Percentiles rank a stretch among this genome's conserved stretches.
Evolutionary conservation across 2,888 invertebrate genomes (phyloP).

Genomic region (Pyrrhosoma nymphula): DNA sequence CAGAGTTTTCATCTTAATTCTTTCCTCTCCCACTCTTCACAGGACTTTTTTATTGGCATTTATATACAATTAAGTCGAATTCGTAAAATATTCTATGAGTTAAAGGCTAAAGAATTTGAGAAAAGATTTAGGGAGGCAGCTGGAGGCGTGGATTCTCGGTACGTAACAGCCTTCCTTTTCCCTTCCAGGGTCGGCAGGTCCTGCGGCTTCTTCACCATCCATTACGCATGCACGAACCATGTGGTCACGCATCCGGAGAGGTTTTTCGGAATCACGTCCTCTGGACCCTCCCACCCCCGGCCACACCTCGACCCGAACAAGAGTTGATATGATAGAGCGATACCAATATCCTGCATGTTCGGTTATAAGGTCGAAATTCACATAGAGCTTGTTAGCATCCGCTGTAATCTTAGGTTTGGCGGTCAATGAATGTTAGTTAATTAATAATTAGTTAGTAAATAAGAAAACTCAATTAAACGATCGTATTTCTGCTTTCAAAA

Average conservation of each 20-base stretch:
- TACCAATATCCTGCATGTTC: too few relatives aligned
- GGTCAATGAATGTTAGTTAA: too few relatives aligned
- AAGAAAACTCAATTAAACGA: too few relatives aligned
- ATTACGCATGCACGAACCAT: not conserved
- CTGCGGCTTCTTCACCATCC: not conserved
- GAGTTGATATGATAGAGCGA: not conserved
- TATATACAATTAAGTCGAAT: not conserved
- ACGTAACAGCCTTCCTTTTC: not conserved
- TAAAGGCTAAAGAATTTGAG: not conserved
- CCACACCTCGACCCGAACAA: not conserved
- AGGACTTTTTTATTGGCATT: not conserved
- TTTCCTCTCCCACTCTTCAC: too few relatives aligned
- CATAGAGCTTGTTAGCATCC: too few relatives aligned
- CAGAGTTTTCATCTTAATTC: too few relatives aligned
- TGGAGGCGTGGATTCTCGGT: not conserved
- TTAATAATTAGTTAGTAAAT: too few relatives aligned
- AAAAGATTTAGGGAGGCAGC: not conserved
- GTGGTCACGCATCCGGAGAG: constrained; percentile 2
- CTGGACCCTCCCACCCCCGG: not conserved
- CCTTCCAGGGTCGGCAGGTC: not conserved
- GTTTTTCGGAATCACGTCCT: not conserved
- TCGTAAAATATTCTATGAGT: not conserved
- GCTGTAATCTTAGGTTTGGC: too few relatives aligned
- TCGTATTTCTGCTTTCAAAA: too few relatives aligned
- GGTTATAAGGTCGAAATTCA: too few relatives aligned